phyloP scores from a whole-genome alignment of 2,888 invertebrate genomes.

The Ganaspis brasiliensis region DNA sequence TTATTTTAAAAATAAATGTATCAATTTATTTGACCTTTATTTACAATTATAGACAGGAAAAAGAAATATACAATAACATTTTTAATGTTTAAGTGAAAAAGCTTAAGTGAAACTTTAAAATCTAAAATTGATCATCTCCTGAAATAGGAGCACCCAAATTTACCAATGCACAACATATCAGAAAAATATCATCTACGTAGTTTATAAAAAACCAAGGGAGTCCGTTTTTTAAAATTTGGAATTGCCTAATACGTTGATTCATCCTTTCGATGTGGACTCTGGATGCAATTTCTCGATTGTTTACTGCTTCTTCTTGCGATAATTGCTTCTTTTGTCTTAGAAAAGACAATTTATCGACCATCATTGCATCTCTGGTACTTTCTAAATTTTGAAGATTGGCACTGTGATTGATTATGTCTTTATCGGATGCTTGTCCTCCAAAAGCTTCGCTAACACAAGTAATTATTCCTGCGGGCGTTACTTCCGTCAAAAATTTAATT shows the following conservation, averaged over 20 bases:
- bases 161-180: conserved; percentile 50
- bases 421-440: conserved; percentile 65
- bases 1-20: too few species aligned
- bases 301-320: conserved; percentile 48
- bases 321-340: conserved; percentile 53
- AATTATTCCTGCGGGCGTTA: conserved; percentile 64
- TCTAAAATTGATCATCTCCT: conserved; percentile 50
- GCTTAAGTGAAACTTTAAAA: too few species aligned
- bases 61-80: neutral
- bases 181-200: conserved; percentile 54
- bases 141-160: conserved; percentile 53
- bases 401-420: conserved; percentile 59
- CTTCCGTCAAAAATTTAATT: conserved; percentile 64
- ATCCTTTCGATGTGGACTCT: conserved; percentile 57
- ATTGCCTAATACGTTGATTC: conserved; percentile 51
- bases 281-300: conserved; percentile 52
- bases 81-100: neutral
- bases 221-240: conserved; percentile 50
- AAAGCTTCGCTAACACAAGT: conserved; percentile 63
- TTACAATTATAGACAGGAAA: neutral
- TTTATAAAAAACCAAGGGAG: conserved; percentile 47
- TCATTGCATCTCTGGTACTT: conserved; percentile 59
- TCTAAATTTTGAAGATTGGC: conserved; percentile 46
- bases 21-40: too few species aligned
- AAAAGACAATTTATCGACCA: conserved; percentile 62